These are phyloP conservation scores for Conopomorpha cramerella DNA, from an alignment of 1,140 invertebrate species.

Conservation along the genomic window DNA sequence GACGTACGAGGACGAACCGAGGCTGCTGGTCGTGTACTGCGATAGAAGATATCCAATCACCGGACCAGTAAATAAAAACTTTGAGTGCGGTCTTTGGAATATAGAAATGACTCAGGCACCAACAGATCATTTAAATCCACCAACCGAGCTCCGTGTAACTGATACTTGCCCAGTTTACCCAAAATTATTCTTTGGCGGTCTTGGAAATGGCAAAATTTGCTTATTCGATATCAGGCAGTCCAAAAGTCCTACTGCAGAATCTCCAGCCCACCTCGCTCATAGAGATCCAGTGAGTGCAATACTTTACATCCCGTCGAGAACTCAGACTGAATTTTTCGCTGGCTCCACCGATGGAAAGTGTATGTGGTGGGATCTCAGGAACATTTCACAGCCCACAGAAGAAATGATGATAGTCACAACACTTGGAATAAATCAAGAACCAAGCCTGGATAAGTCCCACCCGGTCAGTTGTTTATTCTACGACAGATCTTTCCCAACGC, in stretches of 20 bases:
- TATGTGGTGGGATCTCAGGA: constrained; percentile 81
- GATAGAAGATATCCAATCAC: constrained; percentile 67
- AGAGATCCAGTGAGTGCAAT: constrained; percentile 69
- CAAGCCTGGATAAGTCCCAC: constrained; percentile 65
- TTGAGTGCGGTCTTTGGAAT: constrained; percentile 74
- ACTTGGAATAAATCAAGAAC: constrained; percentile 62
- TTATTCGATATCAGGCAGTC: constrained; percentile 74
- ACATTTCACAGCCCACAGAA: constrained; percentile 74
- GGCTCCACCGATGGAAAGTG: constrained; percentile 82
- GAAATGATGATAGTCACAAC: constrained; percentile 66
- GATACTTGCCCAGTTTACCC: constrained; percentile 85
- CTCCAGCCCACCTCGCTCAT: constrained; percentile 68
- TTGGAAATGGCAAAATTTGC: constrained; percentile 79
- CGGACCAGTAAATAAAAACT: constrained; percentile 61
- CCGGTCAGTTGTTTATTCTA: constrained; percentile 80
- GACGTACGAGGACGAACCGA: constrained; percentile 75
- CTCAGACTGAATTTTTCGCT: constrained; percentile 83
- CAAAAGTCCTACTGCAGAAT: constrained; percentile 52
- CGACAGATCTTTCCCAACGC: constrained; percentile 83
- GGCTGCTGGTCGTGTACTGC: constrained; percentile 80
- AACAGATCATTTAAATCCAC: constrained; percentile 66
- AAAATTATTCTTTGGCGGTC: constrained; percentile 77
- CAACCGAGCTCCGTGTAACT: constrained; percentile 70
- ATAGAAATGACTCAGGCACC: constrained; percentile 79
- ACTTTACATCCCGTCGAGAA: constrained; percentile 77